These are phyloP conservation scores for Coregonus clupeaformis DNA, from an alignment of 2,113 vertebrate species.

Conservation along the genomic window DNA sequence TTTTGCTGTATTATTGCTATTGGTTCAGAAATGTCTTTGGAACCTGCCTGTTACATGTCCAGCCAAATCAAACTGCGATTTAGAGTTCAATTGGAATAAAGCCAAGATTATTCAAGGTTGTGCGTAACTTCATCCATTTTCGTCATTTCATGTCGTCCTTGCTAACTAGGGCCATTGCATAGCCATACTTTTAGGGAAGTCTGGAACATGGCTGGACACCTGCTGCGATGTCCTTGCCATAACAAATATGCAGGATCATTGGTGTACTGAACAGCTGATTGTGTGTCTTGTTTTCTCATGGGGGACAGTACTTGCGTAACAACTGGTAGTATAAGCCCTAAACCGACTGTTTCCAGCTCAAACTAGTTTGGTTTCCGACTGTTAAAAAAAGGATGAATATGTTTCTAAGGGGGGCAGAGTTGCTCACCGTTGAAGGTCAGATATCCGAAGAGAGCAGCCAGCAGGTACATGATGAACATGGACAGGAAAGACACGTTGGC, in stretches of 20 bases:
- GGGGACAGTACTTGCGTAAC: slow-evolving; percentile 26
- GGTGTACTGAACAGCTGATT: no score
- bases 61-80: slow-evolving; percentile 5
- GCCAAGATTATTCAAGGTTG: not conserved
- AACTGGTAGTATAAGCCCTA: not conserved
- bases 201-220: slow-evolving; percentile 20
- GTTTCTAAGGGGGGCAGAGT: not conserved
- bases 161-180: slow-evolving; percentile 22
- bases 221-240: slow-evolving; percentile 22
- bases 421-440: slow-evolving; percentile 91
- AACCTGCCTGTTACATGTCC: not conserved
- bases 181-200: slow-evolving; percentile 24
- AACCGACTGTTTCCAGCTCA: no score
- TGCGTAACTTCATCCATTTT: not conserved
- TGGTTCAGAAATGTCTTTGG: not conserved
- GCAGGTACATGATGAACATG: slow-evolving; percentile 97
- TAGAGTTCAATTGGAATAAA: not conserved
- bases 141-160: not conserved
- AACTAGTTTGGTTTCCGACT: not conserved
- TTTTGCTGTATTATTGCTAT: not conserved
- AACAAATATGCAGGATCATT: slow-evolving; percentile 19
- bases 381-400: not conserved
- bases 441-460: slow-evolving; percentile 96
- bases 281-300: no score
- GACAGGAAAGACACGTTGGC: slow-evolving; percentile 95